A percentile compares a stretch with the other conserved stretches of the same genome.
Conservation (phyloP, 2,888 invertebrate genomes). For the Tachina lurida region DNA sequence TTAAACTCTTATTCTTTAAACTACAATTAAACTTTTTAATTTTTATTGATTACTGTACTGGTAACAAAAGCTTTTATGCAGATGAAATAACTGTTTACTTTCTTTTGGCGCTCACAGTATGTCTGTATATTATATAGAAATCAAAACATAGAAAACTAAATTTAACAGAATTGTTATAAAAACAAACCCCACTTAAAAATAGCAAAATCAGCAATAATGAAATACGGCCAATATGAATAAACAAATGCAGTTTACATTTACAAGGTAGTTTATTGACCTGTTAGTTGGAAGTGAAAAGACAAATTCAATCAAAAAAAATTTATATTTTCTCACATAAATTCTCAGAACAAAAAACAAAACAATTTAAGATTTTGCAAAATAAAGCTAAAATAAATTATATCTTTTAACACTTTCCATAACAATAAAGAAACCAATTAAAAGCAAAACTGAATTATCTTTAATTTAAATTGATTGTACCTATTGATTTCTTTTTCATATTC, state of each 20-base stretch:
- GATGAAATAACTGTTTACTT: no score
- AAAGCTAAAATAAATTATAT: conserved; percentile 1
- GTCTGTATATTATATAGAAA: no score
- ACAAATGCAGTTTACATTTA: conserved; percentile 28
- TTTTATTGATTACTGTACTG: no score
- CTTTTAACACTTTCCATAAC: background rate
- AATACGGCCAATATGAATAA: conserved; percentile 26
- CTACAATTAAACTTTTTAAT: no score
- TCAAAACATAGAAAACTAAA: no score
- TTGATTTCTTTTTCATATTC: background rate
- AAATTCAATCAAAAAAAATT: conserved; percentile 1
- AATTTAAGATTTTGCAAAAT: background rate
- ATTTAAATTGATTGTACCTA: conserved; percentile 12
- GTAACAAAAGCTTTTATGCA: no score
- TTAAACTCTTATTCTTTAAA: no score
- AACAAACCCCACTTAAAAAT: background rate
- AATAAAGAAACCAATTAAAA: no score
- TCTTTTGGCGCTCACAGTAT: no score
- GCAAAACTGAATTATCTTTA: background rate
- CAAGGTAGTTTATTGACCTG: conserved; percentile 65
- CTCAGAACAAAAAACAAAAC: background rate
- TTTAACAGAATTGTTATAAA: background rate
- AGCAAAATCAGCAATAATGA: background rate
- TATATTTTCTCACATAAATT: background rate
- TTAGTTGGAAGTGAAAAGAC: conserved; percentile 11